phyloP scores from a whole-genome alignment of 1,140 invertebrate genomes.

The Argopecten irradians region DNA sequence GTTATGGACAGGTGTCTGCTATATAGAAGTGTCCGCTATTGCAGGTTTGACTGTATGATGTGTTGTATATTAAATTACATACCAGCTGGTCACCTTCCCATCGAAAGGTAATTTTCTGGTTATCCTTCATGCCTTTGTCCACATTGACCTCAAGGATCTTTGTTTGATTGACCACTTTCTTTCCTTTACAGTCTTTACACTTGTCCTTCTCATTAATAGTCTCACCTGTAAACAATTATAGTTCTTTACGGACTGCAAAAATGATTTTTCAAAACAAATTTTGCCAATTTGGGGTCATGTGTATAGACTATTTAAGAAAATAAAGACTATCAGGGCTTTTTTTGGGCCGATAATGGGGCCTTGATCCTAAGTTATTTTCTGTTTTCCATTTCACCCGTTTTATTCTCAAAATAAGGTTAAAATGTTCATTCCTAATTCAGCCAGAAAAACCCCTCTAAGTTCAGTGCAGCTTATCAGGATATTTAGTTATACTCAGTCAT shows the following conservation, averaged over 20 bases:
- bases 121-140: conserved; percentile 97
- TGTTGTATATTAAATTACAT: conserved; percentile 37
- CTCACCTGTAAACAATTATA: conserved; percentile 77
- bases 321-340: not conserved
- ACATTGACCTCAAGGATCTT: conserved; percentile 99
- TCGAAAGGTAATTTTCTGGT: conserved; percentile 95
- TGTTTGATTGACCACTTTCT: conserved; percentile 92
- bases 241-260: not conserved
- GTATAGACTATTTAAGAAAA: not conserved
- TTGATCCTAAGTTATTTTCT: too few species aligned
- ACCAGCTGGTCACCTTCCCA: conserved; percentile 96
- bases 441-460: too few species aligned
- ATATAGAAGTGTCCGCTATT: too few species aligned
- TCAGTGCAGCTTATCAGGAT: too few species aligned
- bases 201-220: conserved; percentile 83
- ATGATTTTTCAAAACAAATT: not conserved
- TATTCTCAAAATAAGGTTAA: too few species aligned
- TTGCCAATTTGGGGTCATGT: not conserved
- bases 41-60: too few species aligned
- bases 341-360: not conserved
- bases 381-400: too few species aligned
- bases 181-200: conserved; percentile 95
- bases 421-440: too few species aligned
- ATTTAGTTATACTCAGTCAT: too few species aligned
- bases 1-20: not conserved